Percentiles rank a stretch among this genome's conserved stretches.
Evolutionary conservation across 2,113 vertebrate genomes (phyloP).

Genomic region (Scomber scombrus): DNA sequence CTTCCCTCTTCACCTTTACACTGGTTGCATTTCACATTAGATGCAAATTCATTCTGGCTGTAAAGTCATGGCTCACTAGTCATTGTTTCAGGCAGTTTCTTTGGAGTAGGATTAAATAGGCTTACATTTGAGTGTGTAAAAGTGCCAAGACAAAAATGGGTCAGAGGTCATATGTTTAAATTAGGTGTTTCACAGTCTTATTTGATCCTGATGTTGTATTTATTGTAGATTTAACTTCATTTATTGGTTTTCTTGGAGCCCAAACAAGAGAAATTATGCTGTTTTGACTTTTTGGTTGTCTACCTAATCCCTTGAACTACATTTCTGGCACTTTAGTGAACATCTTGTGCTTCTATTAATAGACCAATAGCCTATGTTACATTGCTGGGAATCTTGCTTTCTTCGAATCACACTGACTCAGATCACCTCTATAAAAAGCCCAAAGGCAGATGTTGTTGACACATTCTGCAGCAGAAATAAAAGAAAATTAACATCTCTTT

Average conservation of each 20-base stretch:
- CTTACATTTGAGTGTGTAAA: too few species aligned
- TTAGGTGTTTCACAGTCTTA: too few species aligned
- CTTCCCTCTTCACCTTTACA: not conserved
- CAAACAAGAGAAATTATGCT: not conserved
- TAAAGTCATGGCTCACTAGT: not conserved
- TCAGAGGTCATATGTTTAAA: not conserved
- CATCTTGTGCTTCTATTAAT: constrained; percentile 30
- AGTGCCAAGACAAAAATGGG: not conserved
- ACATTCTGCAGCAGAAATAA: not conserved
- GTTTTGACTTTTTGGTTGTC: not conserved
- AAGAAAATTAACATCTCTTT: not conserved
- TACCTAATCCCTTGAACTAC: not conserved
- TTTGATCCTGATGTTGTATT: too few species aligned
- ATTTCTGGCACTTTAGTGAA: not conserved
- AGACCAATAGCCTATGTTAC: not conserved
- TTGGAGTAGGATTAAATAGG: not conserved
- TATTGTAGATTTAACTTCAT: too few species aligned
- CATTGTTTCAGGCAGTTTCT: not conserved
- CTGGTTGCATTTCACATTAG: not conserved
- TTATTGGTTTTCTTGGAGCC: not conserved
- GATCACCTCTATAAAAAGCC: constrained; percentile 15
- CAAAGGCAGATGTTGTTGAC: constrained; percentile 12
- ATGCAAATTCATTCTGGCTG: not conserved
- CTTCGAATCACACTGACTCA: constrained; percentile 23
- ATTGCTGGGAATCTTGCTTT: not conserved